Evolutionary conservation across 2,888 invertebrate species (phyloP), one percentile per base, ranked within the genome.

Genomic region (Ormyrus labotus): DNA sequence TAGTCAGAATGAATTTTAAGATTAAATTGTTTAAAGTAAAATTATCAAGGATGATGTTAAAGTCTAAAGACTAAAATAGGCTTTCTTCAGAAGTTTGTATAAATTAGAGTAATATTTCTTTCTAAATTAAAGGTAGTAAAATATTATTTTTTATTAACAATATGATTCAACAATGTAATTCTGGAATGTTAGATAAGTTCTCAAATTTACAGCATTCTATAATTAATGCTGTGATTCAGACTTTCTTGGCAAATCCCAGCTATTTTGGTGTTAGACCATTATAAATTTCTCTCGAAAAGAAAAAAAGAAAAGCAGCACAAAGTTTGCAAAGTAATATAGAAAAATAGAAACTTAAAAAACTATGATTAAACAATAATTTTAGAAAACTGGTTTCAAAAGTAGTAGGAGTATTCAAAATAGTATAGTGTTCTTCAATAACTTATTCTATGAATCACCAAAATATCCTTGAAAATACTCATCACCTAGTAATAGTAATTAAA

Each of bases 191-290:
- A 45, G 48, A 11, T 64, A 55, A 57, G n/a, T 63, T 81, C 81
- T 75, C 71, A 73, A 80, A 78, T 81, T 75, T 73, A 81, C 67
- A 50, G 70, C 45, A 75, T 78, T 83, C 87, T 87, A 88, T 87
- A 87, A 85, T 86, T 88, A 84, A 81, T 82, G 71, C 80, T 81
- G 84, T 87, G 88, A 86, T 83, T 88, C 87, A 88, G 83, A 84
- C 83, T 83, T 85, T 86, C 87, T 86, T 82, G 84, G 86, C 83
- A 83, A 75, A 80, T 75, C 80, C 61, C 63, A 82, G 61, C 47
- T 79, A 61, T 65, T 76, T 67, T 72, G 8, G 34, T 47, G n/a
- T 72, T 64, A 57, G 72, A 76, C 47, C 51, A 67, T 75, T 71
- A 71, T 70, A 65, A 73, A 69, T 71, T 75, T 58, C 19, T 57